Evolutionary conservation across 2,888 invertebrate genomes (phyloP), one percentile per base, ranked within the genome.

Genomic region (Alcis repandata): DNA sequence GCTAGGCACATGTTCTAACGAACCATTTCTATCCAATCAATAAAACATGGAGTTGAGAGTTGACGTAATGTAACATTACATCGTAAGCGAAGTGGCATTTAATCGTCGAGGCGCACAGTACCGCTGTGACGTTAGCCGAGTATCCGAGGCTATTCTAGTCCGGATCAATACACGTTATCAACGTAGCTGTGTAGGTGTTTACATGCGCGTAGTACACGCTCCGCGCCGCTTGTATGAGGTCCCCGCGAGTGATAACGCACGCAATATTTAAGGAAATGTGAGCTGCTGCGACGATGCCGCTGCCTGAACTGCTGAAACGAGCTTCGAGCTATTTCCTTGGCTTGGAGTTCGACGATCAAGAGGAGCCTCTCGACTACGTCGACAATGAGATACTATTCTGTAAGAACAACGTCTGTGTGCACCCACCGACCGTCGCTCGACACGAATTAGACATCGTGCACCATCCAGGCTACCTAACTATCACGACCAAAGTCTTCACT

Each of bases 331-430:
- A 96, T 79, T 97, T 97, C 79, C 92, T 97, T 60, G 97, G 97
- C 52, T 92, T 95, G 49, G 96, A 96, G 72, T 94, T 95, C 70
- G 94, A 94, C 59, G 94, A 94, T 67, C 93, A 94, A 80, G 95
- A 94, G 78, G 93, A 94, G 76, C 94, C 93, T 70, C 94, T 93
- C 48, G 89, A 94, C 80, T 97, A 97, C 82, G 96, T 96, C 84
- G 97, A 97, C 88, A 97, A 97, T 80, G 97, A 97, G 92, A 95
- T 97, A 67, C 92, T 97, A 54, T 97, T 97, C 87, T 97, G 97
- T 90, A 99, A 99, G 92, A 99, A 99, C 87, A 99, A 99, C 90
- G 98, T 99, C 38, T 99, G 99, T 88, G 98, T 99, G 49, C 99
- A 99, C 93, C 98, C 98, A 7, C 98, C 98, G 52, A 96, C 97